Percentiles rank a stretch among this genome's conserved stretches.
phyloP scores from a whole-genome alignment of 2,113 vertebrate species.

The Cichladusa arquata region DNA sequence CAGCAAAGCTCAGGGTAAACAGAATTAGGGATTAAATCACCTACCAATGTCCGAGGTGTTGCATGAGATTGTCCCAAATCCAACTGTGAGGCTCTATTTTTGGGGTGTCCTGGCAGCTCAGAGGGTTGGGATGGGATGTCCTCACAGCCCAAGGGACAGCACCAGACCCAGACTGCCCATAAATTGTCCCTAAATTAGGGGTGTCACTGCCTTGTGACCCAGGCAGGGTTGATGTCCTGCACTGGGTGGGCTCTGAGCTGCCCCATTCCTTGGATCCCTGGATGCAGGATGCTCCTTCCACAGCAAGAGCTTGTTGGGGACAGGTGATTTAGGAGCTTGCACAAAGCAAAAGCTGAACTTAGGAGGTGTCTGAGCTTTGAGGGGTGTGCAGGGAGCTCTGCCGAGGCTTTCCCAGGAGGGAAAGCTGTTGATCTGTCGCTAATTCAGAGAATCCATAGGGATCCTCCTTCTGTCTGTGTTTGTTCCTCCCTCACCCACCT shows the following conservation, averaged over 20 bases:
- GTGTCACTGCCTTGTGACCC: neutral
- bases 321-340: neutral
- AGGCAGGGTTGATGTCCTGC: accelerated
- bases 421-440: neutral
- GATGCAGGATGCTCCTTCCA: neutral
- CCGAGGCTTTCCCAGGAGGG: neutral
- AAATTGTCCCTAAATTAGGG: neutral
- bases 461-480: neutral
- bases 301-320: neutral
- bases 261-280: neutral
- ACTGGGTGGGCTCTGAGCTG: neutral
- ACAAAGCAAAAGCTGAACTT: neutral
- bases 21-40: neutral
- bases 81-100: neutral
- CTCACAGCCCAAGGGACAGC: neutral
- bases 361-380: accelerated
- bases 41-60: neutral
- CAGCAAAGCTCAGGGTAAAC: neutral
- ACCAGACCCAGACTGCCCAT: no score
- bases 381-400: neutral
- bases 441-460: neutral
- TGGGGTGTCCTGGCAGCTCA: neutral
- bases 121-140: neutral
- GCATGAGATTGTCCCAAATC: neutral
- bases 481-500: neutral